A percentile compares a stretch with the other conserved stretches of the same genome.
phyloP scores from a whole-genome alignment of 2,797 vertebrate genomes.

The Cryptoprocta ferox region DNA sequence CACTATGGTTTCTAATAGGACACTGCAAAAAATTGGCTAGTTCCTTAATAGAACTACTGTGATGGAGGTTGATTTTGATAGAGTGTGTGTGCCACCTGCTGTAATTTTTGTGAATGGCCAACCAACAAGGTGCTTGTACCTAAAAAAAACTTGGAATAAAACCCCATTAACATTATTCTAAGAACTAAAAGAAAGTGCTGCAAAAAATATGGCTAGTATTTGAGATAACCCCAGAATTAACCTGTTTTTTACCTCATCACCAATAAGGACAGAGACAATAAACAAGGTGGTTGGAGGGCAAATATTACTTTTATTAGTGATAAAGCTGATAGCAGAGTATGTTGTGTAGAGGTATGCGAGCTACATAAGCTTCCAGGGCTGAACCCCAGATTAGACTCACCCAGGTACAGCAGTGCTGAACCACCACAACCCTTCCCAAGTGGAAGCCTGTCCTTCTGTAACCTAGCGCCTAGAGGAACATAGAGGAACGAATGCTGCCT shows the following conservation, averaged over 20 bases:
- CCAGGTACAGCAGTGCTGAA: not conserved
- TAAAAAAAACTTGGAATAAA: slow-evolving; percentile 2
- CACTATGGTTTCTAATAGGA: not conserved
- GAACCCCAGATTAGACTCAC: not conserved
- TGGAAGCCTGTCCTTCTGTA: not conserved
- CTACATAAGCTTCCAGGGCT: not conserved
- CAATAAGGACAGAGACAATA: not conserved
- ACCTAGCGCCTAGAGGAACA: not conserved
- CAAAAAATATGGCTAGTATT: not conserved
- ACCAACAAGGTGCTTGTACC: not conserved
- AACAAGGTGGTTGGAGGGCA: not conserved
- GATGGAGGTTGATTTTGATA: slow-evolving; percentile 8
- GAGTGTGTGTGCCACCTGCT: slow-evolving; percentile 69
- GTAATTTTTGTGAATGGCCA: slow-evolving; percentile 28
- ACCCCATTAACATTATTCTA: not conserved
- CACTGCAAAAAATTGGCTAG: not conserved
- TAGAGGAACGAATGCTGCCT: not conserved
- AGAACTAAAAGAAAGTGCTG: not conserved
- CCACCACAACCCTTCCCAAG: not conserved
- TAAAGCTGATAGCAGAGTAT: not conserved
- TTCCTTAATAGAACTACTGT: not conserved
- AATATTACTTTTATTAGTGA: not conserved
- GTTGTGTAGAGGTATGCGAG: not conserved
- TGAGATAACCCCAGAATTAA: not conserved
- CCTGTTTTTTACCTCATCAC: not conserved